phyloP scores from a whole-genome alignment of 2,113 vertebrate genomes.

The Pitta sordida region DNA sequence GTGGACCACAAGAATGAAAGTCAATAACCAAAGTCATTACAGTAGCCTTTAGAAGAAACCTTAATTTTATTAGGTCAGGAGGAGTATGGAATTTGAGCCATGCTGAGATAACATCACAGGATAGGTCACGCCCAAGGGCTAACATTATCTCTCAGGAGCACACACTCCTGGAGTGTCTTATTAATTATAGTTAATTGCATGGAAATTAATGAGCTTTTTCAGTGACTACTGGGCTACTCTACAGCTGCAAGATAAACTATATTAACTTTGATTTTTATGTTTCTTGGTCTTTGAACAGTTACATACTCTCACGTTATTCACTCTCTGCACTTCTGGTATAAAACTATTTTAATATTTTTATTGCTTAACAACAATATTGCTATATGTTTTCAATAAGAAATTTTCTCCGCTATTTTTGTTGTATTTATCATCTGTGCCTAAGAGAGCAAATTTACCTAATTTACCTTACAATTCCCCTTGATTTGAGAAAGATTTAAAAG shows the following conservation, averaged over 20 bases:
- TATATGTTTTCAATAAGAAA: neutral
- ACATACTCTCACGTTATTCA: constrained; percentile 2
- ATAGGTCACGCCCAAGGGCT: constrained; percentile 59
- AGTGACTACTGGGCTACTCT: constrained; percentile 46
- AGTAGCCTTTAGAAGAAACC: neutral
- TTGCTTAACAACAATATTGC: neutral
- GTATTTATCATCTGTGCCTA: neutral
- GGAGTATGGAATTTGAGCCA: neutral
- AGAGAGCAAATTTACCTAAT: neutral
- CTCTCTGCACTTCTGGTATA: neutral
- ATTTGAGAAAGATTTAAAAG: neutral
- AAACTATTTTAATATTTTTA: neutral
- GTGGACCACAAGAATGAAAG: neutral
- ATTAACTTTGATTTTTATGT: constrained; percentile 24
- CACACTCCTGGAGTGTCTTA: constrained; percentile 50
- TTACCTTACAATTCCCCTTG: neutral
- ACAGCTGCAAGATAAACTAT: constrained; percentile 51
- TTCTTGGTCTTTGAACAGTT: constrained; percentile 32
- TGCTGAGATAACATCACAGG: constrained; percentile 35
- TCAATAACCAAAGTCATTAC: constrained; percentile 50
- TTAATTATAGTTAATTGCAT: constrained; percentile 76
- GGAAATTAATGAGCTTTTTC: constrained; percentile 72
- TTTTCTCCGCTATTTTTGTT: neutral
- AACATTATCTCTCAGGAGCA: constrained; percentile 68
- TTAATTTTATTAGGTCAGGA: constrained; percentile 3